These are phyloP conservation scores for Perodicticus potto DNA, from an alignment of 2,797 vertebrate genomes.

Conservation along the genomic window DNA sequence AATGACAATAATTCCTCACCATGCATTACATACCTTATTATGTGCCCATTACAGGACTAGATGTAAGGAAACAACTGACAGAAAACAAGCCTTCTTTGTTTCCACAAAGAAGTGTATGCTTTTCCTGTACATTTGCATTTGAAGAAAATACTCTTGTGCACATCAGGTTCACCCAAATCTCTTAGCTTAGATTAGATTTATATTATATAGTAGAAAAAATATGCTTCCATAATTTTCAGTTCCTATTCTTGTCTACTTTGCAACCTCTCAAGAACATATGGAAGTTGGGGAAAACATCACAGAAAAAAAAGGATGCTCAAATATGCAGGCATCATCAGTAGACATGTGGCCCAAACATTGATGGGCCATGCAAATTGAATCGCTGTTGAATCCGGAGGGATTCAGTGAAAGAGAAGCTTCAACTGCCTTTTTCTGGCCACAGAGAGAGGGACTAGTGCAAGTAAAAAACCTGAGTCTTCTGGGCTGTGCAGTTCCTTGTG, in stretches of 20 bases:
- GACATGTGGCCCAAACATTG: neutral
- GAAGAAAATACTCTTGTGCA: conserved; percentile 11
- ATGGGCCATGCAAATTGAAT: neutral
- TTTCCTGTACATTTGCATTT: neutral
- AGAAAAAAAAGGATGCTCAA: neutral
- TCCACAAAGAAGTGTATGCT: neutral
- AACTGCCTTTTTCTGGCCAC: neutral
- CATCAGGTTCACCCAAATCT: neutral
- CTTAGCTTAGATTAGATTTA: conserved; percentile 3
- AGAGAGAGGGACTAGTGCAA: neutral
- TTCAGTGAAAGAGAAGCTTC: neutral
- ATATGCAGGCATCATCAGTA: neutral
- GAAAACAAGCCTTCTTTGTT: neutral
- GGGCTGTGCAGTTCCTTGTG: too few relatives aligned
- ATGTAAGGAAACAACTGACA: neutral
- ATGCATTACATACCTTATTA: neutral
- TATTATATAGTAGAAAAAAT: neutral
- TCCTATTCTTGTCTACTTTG: neutral
- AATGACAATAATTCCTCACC: conserved; percentile 50
- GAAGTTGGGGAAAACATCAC: neutral
- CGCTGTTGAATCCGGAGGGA: neutral
- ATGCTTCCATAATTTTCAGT: neutral
- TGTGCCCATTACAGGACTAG: neutral
- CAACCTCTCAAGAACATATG: neutral
- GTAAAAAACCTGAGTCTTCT: neutral